phyloP scores from a whole-genome alignment of 2,797 vertebrate genomes.

The Hozukius guyotensis region DNA sequence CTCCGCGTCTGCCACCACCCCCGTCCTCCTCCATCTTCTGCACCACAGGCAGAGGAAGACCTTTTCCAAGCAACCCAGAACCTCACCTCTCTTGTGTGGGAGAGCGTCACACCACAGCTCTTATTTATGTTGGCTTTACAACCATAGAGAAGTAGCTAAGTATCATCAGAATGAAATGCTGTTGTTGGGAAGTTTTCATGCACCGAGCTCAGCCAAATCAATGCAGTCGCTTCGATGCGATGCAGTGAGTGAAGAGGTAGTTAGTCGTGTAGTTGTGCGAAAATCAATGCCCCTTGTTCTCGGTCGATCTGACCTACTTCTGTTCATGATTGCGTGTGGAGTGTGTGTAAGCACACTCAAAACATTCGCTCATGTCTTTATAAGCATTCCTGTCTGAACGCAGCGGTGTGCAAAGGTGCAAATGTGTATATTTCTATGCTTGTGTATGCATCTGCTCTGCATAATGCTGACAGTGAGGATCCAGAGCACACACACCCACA shows the following conservation, averaged over 20 bases:
- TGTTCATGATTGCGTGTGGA: not conserved
- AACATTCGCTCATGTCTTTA: constrained; percentile 5
- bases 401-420: not conserved
- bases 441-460: constrained; percentile 39
- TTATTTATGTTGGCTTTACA: constrained; percentile 10
- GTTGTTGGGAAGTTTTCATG: not conserved
- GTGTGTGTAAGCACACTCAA: not conserved
- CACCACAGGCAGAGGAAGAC: constrained; percentile 40
- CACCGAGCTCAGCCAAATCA: not conserved
- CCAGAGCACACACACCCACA: not conserved
- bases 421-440: not conserved
- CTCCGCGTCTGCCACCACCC: not conserved
- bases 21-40: constrained; percentile 5
- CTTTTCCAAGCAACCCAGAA: constrained; percentile 23
- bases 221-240: constrained; percentile 2
- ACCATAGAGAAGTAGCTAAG: not conserved
- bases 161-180: constrained; percentile 10
- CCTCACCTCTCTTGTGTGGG: constrained; percentile 14
- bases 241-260: constrained; percentile 2
- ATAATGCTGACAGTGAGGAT: constrained; percentile 49
- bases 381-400: constrained; percentile 5
- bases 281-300: constrained; percentile 41
- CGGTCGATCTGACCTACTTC: constrained; percentile 17
- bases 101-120: constrained; percentile 1
- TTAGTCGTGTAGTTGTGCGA: constrained; percentile 1